These are phyloP conservation scores for Amphiprion clarkii DNA, from an alignment of 2,797 vertebrate species.

Conservation along the genomic window DNA sequence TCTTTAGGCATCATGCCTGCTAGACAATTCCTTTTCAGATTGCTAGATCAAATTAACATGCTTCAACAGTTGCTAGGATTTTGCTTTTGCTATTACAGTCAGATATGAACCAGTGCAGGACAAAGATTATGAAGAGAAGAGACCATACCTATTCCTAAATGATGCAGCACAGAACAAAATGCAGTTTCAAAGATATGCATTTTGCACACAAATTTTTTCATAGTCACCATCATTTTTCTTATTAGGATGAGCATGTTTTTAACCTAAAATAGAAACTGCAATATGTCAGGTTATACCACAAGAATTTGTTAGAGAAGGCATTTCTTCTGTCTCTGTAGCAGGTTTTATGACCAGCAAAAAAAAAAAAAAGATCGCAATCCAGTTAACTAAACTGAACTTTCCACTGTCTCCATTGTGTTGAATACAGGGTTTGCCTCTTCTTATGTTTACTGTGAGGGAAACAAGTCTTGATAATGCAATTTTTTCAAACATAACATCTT, in stretches of 20 bases:
- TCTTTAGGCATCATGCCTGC: conserved; percentile 62
- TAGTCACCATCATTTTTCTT: background rate
- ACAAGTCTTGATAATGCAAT: background rate
- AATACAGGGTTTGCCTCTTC: background rate
- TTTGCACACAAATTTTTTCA: background rate
- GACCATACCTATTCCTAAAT: background rate
- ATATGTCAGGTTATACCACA: background rate
- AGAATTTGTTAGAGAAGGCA: background rate
- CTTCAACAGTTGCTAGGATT: conserved; percentile 13
- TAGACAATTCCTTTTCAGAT: conserved; percentile 32
- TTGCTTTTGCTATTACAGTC: conserved; percentile 1
- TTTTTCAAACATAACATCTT: background rate
- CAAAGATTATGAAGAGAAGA: conserved; percentile 9
- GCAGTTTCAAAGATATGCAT: too few relatives aligned
- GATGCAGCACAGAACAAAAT: background rate
- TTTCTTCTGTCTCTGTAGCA: background rate
- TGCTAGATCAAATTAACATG: conserved; percentile 41
- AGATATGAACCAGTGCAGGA: background rate
- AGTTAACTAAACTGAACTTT: background rate
- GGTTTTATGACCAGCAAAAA: background rate
- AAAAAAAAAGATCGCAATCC: background rate
- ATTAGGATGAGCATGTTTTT: background rate
- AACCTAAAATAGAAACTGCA: background rate
- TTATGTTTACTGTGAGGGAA: background rate
- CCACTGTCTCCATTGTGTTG: too few relatives aligned